Evolutionary conservation across 2,888 invertebrate genomes (phyloP).

Genomic region (Zaprionus bogoriensis): DNA sequence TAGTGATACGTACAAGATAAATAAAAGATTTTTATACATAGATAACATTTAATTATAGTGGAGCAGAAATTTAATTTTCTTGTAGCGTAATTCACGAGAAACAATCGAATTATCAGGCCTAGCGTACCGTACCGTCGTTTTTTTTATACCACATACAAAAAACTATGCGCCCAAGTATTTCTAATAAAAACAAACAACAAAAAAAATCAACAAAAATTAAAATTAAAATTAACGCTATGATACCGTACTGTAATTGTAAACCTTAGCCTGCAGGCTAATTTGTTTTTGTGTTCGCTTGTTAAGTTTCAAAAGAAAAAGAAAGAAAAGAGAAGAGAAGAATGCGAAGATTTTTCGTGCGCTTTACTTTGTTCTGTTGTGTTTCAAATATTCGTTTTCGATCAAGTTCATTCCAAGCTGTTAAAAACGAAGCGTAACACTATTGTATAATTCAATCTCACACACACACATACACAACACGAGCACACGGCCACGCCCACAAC

Average conservation of each 20-base stretch:
- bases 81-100: conserved; percentile 63
- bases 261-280: background rate
- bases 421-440: conserved; percentile 41
- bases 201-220: conserved; percentile 15
- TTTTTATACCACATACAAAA: conserved; percentile 39
- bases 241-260: background rate
- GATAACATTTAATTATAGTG: conserved; percentile 46
- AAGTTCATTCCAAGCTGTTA: conserved; percentile 71
- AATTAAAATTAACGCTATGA: too few species aligned
- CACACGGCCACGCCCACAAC: background rate
- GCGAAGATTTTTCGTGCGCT: conserved; percentile 54
- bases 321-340: conserved; percentile 24
- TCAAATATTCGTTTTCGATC: conserved; percentile 48
- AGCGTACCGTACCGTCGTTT: conserved; percentile 43
- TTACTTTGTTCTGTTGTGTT: conserved; percentile 39
- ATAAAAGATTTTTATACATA: conserved; percentile 63
- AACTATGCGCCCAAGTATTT: conserved; percentile 71
- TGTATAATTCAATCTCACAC: conserved; percentile 49
- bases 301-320: conserved; percentile 53
- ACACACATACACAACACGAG: conserved; percentile 1
- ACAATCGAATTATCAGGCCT: conserved; percentile 57
- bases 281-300: conserved; percentile 67
- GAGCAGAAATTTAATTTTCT: conserved; percentile 51
- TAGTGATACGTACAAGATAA: conserved; percentile 49
- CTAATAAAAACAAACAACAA: conserved; percentile 50